phyloP scores from a whole-genome alignment of 2,113 vertebrate species.

The Peromyscus californicus region DNA sequence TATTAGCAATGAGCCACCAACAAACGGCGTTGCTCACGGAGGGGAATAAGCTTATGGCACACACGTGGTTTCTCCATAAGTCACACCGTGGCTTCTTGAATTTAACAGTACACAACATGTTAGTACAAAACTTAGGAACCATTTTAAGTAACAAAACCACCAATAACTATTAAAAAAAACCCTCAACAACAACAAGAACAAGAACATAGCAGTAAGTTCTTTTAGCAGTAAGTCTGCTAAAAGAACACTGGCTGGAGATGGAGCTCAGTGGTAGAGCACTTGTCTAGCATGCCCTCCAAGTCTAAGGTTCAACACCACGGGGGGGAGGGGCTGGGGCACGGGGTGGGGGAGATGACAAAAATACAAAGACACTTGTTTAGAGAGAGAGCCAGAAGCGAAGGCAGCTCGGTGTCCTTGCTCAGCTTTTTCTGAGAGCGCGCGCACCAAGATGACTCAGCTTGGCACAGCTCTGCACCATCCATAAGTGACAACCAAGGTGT shows the following conservation, averaged over 20 bases:
- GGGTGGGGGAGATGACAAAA: background rate
- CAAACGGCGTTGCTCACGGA: background rate
- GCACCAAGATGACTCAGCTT: accelerated
- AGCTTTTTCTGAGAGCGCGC: accelerated
- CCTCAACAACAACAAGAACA: background rate
- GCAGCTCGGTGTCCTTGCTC: background rate
- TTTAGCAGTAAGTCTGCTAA: background rate
- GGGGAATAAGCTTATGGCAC: background rate
- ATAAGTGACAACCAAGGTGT: background rate
- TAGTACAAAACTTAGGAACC: background rate
- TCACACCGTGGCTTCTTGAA: background rate
- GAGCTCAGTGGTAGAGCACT: background rate
- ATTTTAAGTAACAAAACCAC: background rate
- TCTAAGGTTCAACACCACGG: background rate
- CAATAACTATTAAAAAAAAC: background rate
- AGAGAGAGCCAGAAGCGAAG: background rate
- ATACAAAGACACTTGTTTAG: background rate
- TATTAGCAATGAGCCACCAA: background rate
- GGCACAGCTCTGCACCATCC: background rate
- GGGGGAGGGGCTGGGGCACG: background rate
- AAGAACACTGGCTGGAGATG: background rate
- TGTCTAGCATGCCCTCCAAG: background rate
- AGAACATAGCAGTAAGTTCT: background rate
- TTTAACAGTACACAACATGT: background rate
- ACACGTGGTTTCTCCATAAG: background rate